These are phyloP conservation scores for Dipus sagitta DNA, from an alignment of 2,797 vertebrate genomes.

Conservation along the genomic window DNA sequence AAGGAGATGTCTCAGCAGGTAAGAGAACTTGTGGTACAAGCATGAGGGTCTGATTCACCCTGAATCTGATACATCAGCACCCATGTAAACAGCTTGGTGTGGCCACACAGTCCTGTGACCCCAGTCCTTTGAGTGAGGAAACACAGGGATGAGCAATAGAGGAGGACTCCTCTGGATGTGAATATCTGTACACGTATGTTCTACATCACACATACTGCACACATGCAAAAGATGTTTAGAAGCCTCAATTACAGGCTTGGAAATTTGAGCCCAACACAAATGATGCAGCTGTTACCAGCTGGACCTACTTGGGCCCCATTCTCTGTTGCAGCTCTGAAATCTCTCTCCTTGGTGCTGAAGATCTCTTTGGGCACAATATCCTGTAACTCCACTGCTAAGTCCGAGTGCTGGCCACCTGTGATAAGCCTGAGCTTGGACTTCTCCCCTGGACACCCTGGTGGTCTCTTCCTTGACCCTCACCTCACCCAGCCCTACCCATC, in stretches of 20 bases:
- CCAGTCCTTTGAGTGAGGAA: too few relatives aligned
- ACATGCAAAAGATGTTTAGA: neutral
- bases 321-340: neutral
- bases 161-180: neutral
- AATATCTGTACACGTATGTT: too few relatives aligned
- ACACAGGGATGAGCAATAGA: too few relatives aligned
- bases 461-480: neutral
- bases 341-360: constrained; percentile 49
- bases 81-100: too few relatives aligned
- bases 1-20: neutral
- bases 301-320: neutral
- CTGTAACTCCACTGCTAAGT: neutral
- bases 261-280: neutral
- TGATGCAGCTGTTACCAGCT: too few relatives aligned
- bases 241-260: neutral
- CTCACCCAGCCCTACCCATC: accelerated
- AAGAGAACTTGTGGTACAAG: neutral
- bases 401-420: neutral
- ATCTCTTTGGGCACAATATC: neutral
- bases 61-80: too few relatives aligned
- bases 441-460: neutral
- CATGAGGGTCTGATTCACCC: too few relatives aligned
- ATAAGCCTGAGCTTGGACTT: neutral
- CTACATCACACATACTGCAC: too few relatives aligned
- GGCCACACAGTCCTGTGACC: too few relatives aligned